phyloP scores from a whole-genome alignment of 2,113 vertebrate species.

The Monopterus albus region DNA sequence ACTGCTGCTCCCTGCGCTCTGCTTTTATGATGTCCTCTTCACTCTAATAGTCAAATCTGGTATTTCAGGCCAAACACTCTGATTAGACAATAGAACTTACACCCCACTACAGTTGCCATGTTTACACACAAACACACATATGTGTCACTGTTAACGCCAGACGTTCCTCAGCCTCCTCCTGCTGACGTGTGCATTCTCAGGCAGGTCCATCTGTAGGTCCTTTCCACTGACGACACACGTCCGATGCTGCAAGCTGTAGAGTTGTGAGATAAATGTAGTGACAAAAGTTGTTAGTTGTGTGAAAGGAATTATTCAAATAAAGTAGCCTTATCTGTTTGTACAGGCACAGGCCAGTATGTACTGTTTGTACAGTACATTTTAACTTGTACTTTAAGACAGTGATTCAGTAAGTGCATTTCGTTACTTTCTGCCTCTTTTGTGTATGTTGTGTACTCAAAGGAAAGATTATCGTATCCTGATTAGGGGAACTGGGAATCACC shows the following conservation, averaged over 20 bases:
- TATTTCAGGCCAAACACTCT: neutral
- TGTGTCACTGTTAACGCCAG: slow-evolving; percentile 1
- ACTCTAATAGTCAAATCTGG: neutral
- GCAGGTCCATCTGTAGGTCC: slow-evolving; percentile 24
- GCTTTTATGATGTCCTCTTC: too few species aligned
- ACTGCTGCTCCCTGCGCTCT: too few species aligned
- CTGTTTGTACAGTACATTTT: too few species aligned
- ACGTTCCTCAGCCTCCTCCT: neutral
- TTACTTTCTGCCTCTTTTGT: neutral
- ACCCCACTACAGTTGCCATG: slow-evolving; percentile 16
- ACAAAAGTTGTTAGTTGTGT: neutral
- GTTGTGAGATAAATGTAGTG: too few species aligned
- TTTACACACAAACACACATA: slow-evolving; percentile 23
- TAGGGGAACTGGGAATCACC: slow-evolving; percentile 60
- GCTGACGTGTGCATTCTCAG: slow-evolving; percentile 41
- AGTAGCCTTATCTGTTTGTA: too few species aligned
- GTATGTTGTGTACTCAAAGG: slow-evolving; percentile 37
- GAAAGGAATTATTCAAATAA: neutral
- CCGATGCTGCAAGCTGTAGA: slow-evolving; percentile 27
- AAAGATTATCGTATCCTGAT: slow-evolving; percentile 62
- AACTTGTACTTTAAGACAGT: too few species aligned
- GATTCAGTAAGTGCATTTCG: too few species aligned
- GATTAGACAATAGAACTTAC: neutral
- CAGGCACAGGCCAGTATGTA: too few species aligned
- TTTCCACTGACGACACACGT: slow-evolving; percentile 6